Evolutionary conservation across 2,797 vertebrate genomes (phyloP), one percentile per base, ranked within the genome.

Genomic region (Emys orbicularis): DNA sequence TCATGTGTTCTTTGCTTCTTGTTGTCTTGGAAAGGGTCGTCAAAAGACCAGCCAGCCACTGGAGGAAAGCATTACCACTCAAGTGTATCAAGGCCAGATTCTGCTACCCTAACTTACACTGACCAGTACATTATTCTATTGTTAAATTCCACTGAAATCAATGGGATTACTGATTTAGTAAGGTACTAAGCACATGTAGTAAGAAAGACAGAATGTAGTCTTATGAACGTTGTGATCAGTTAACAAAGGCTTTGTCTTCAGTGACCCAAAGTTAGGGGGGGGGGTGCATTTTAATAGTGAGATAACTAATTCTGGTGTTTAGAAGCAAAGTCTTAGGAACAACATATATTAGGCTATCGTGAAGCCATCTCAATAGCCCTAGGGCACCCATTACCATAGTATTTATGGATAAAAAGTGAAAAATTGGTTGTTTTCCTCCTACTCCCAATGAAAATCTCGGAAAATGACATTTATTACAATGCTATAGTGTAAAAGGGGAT

Each of bases 211-310:
- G 74, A 84, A 23, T 27, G 84, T 92, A 94, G 59, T 68, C 84
- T 89, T 53, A 68, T 96, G 91, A 92, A 97, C 95, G 31, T 13
- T 93, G 76, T 83, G 89, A 50, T 81, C 93, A 79, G n/a, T 87
- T 84, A 79, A 79, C 25, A 95, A 86, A 95, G 44, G 34, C 88
- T 93, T 94, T 88, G 12, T 90, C 47, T 94, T 95, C 81, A 52
- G 10, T 81, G n/a, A 23, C 5, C 49, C 50, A 37, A 41, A 94
- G 15, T 2, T 79, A 79, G 27, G 29, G 12, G 31, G 0, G 31
- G 1, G 23, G 80, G 44, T 89, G 3, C 80, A 41, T 84, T 94
- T 90, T 92, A 65, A n/a, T 21, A n/a, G 6, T 68, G 10, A 68
- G 37, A 68, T 87, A 9, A 79, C 18, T 81, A 50, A 49, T 82